Percentiles rank a stretch among this genome's conserved stretches.
These are phyloP conservation scores for Oreochromis grahami DNA, from an alignment of 2,797 vertebrate species.

Conservation along the genomic window DNA sequence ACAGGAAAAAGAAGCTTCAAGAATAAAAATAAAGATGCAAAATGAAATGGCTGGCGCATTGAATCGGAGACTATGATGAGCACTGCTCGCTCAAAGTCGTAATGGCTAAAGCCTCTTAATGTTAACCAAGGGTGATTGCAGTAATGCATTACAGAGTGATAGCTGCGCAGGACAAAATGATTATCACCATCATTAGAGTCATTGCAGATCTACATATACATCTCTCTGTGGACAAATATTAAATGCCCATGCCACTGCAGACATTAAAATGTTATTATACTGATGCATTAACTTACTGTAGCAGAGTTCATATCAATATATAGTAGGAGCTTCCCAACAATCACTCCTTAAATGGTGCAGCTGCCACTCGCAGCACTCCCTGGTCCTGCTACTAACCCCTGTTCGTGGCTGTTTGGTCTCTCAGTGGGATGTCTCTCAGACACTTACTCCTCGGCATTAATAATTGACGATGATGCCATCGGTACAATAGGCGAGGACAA, in stretches of 20 bases:
- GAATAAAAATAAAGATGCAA: slow-evolving; percentile 44
- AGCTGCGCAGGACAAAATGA: slow-evolving; percentile 65
- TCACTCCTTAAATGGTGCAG: slow-evolving; percentile 56
- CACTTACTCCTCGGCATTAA: slow-evolving; percentile 58
- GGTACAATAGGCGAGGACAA: slow-evolving; percentile 48
- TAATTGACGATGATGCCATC: slow-evolving; percentile 59
- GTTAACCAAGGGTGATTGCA: slow-evolving; percentile 72
- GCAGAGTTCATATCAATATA: slow-evolving; percentile 65
- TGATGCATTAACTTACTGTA: slow-evolving; percentile 68
- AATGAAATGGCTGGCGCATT: slow-evolving; percentile 77
- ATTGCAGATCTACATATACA: slow-evolving; percentile 68
- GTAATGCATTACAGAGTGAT: slow-evolving; percentile 67
- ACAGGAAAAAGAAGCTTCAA: slow-evolving; percentile 20
- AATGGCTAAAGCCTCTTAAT: slow-evolving; percentile 81
- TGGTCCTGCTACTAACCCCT: slow-evolving; percentile 33
- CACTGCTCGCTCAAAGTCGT: slow-evolving; percentile 76
- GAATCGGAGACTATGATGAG: slow-evolving; percentile 70
- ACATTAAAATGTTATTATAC: slow-evolving; percentile 80
- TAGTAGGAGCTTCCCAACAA: slow-evolving; percentile 46
- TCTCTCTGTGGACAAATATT: slow-evolving; percentile 67
- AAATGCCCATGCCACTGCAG: slow-evolving; percentile 67
- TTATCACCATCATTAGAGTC: slow-evolving; percentile 76
- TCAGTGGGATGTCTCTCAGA: slow-evolving; percentile 58
- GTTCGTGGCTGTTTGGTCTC: slow-evolving; percentile 49
- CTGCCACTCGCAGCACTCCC: slow-evolving; percentile 34